Base-by-base conservation (phyloP, 2,113 vertebrate genomes). In the Myanophis thanlyinensis region DNA sequence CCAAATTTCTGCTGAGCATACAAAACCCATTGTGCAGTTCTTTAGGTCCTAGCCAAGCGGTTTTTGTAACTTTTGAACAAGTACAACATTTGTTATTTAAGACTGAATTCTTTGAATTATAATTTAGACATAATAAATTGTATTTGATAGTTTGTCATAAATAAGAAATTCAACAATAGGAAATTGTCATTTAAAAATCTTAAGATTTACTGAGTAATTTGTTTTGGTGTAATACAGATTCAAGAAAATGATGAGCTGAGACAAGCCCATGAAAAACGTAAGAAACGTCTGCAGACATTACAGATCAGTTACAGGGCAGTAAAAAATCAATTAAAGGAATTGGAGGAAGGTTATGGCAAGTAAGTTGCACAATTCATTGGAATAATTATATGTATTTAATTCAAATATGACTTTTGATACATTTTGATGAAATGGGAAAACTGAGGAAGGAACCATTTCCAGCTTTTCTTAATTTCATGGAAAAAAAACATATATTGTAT, bases 281-380 rank as follows among this genome's bases (percentile, higher is more conserved):
- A 97, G 59, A 98, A 98, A 94, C 98, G 98, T 56, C 97, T 99
- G 90, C 97, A 97, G 96, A 97, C 98, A 94, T 98, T 99, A 94
- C 98, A 99, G 97, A 98, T 97, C 96, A 98, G 98, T 98, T 98
- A 98, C 98, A 98, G 97, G 96, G 97, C 96, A 87, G 94, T 99
- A 93, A 98, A 98, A 97, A 98, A 98, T 90, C 98, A 99, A 95
- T 98, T 99, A 97, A 98, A 98, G 94, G 98, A 98, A 94, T 96
- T 97, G 94, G 98, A 99, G 94, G 98, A 98, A 94, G 94, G 94
- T 0, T 95, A 97, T 95, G 97, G 96, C 97, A 96, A 96, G 98
- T 99, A 96, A 98, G 98, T 98, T 98, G 97, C 96, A 90, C 91
- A 95, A 94, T 96, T 97, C 95, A 92, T 97, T 97, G 97, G 96